Evolutionary conservation across 2,888 invertebrate genomes (phyloP).

Genomic region (Lepidonotus clava): DNA sequence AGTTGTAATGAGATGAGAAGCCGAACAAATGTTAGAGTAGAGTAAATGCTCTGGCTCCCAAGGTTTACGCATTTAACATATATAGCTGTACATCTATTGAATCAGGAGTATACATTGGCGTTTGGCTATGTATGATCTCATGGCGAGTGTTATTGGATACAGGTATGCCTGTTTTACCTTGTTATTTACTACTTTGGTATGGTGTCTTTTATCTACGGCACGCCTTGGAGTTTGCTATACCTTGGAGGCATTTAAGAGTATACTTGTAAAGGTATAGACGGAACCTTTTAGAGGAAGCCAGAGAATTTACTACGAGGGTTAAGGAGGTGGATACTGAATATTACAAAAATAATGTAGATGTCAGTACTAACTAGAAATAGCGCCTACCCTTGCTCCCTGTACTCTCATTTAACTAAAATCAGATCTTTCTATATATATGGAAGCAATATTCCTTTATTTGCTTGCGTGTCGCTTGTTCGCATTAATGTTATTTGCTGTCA

Average conservation of each 20-base stretch:
- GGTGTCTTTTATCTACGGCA: too few species aligned
- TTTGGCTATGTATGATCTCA: not conserved
- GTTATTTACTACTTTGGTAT: too few species aligned
- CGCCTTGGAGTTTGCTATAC: too few species aligned
- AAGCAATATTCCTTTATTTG: slow-evolving; percentile 8
- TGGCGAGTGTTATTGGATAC: too few species aligned
- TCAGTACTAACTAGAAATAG: too few species aligned
- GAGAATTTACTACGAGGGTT: too few species aligned
- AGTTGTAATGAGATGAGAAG: not conserved
- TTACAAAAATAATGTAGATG: too few species aligned
- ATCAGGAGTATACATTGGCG: not conserved
- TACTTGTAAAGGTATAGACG: too few species aligned
- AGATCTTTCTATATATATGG: not conserved
- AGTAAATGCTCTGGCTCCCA: not conserved
- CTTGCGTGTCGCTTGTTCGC: slow-evolving; percentile 30
- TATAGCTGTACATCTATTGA: not conserved
- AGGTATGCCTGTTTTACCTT: too few species aligned
- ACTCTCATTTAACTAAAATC: not conserved
- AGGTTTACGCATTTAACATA: not conserved
- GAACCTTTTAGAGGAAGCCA: too few species aligned
- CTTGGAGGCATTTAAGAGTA: too few species aligned
- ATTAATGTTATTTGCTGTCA: not conserved
- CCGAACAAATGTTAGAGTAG: not conserved
- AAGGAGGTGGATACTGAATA: too few species aligned
- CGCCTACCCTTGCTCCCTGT: not conserved